phyloP scores from a whole-genome alignment of 2,797 vertebrate species.

The Gephyroberyx darwinii region DNA sequence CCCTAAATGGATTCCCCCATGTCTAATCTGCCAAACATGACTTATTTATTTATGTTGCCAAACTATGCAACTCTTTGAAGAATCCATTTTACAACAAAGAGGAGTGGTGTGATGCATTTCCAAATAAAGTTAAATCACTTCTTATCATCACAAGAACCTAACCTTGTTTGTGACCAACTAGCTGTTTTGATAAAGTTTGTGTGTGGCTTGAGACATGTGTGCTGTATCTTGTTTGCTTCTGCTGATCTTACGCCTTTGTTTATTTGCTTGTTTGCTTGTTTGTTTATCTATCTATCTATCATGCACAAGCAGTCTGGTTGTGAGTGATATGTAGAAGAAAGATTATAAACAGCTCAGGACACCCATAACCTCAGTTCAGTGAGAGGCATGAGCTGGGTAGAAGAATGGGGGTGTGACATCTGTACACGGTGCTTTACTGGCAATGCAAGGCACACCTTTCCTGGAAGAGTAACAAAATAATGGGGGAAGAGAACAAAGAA shows the following conservation, averaged over 20 bases:
- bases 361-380: conserved; percentile 42
- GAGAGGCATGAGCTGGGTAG: conserved; percentile 44
- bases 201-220: neutral
- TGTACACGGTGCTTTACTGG: conserved; percentile 74
- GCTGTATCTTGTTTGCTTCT: conserved; percentile 3
- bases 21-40: neutral
- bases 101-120: neutral
- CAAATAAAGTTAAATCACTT: neutral
- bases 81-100: conserved; percentile 4
- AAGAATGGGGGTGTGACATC: conserved; percentile 66
- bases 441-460: conserved; percentile 72
- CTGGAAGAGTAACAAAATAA: conserved; percentile 75
- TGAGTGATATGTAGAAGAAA: conserved; percentile 38
- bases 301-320: neutral
- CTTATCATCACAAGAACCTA: neutral
- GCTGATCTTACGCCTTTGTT: too few relatives aligned
- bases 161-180: neutral
- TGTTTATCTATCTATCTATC: neutral
- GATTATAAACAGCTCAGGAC: conserved; percentile 30
- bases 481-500: conserved; percentile 72
- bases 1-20: conserved; percentile 9
- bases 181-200: neutral
- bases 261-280: too few relatives aligned
- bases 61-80: neutral
- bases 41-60: neutral